phyloP scores from a whole-genome alignment of 2,888 invertebrate species.

The Stenotaenia linearis region DNA sequence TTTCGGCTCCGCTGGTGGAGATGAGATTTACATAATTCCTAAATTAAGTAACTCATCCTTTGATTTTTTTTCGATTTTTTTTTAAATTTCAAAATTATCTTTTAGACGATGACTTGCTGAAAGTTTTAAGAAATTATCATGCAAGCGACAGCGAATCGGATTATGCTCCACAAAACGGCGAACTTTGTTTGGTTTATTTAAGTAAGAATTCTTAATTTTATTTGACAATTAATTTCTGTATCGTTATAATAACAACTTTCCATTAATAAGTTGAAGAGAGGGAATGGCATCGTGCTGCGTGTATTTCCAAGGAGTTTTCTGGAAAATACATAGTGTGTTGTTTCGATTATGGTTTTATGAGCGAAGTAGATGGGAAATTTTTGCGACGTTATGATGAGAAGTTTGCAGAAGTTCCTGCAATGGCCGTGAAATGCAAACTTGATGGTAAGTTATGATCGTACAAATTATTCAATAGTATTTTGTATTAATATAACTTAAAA shows the following conservation, averaged over 20 bases:
- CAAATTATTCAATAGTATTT: background rate
- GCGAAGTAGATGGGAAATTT: background rate
- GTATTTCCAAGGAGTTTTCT: background rate
- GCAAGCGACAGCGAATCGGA: background rate
- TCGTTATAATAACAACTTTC: background rate
- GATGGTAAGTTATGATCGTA: background rate
- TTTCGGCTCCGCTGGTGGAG: background rate
- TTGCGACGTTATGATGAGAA: background rate
- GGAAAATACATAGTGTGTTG: background rate
- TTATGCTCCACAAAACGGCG: background rate
- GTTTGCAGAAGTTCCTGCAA: background rate
- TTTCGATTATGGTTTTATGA: background rate
- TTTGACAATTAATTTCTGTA: background rate
- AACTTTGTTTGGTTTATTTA: background rate
- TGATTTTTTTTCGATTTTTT: background rate
- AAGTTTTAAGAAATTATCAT: background rate
- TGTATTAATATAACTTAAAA: background rate
- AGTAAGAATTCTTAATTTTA: background rate
- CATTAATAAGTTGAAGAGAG: background rate
- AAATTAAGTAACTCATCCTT: background rate
- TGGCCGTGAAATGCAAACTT: background rate
- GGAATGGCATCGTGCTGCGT: background rate
- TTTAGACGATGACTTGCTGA: background rate
- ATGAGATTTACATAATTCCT: background rate
- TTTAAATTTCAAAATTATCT: background rate